Evolutionary conservation across 2,888 invertebrate genomes (phyloP).

Genomic region (Drosophila phalerata): DNA sequence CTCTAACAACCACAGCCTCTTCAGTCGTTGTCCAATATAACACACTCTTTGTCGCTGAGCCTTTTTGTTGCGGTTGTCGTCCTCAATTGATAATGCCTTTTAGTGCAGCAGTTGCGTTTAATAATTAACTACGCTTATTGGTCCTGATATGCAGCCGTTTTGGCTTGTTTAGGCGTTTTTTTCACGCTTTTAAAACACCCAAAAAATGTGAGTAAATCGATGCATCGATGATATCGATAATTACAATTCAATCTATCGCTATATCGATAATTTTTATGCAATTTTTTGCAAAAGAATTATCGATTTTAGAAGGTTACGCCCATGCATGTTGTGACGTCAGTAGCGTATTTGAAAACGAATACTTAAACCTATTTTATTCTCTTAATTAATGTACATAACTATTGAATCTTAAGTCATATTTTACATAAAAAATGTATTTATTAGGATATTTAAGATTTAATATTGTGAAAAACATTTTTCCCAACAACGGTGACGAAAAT

Average conservation of each 20-base stretch:
- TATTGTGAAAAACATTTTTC: not conserved
- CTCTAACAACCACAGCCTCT: slow-evolving; percentile 55
- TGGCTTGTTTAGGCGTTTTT: slow-evolving; percentile 74
- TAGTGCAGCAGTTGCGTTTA: slow-evolving; percentile 31
- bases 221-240: slow-evolving; percentile 73
- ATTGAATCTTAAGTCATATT: not conserved
- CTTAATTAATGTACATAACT: not conserved
- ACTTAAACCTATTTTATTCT: not conserved
- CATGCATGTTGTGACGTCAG: not conserved
- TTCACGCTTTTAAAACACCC: slow-evolving; percentile 79
- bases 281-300: not conserved
- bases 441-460: not conserved
- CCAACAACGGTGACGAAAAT: not conserved
- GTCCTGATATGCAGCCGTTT: slow-evolving; percentile 48
- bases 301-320: slow-evolving; percentile 7
- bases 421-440: not conserved
- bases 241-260: slow-evolving; percentile 43
- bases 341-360: no score
- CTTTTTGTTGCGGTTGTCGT: slow-evolving; percentile 32
- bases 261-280: slow-evolving; percentile 21
- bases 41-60: slow-evolving; percentile 48
- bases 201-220: slow-evolving; percentile 79
- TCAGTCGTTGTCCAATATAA: slow-evolving; percentile 71
- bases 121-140: slow-evolving; percentile 58
- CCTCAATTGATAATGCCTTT: slow-evolving; percentile 27